Evolutionary conservation across 2,888 invertebrate species (phyloP), one percentile per base, ranked within the genome.

Genomic region (Congeria kusceri): DNA sequence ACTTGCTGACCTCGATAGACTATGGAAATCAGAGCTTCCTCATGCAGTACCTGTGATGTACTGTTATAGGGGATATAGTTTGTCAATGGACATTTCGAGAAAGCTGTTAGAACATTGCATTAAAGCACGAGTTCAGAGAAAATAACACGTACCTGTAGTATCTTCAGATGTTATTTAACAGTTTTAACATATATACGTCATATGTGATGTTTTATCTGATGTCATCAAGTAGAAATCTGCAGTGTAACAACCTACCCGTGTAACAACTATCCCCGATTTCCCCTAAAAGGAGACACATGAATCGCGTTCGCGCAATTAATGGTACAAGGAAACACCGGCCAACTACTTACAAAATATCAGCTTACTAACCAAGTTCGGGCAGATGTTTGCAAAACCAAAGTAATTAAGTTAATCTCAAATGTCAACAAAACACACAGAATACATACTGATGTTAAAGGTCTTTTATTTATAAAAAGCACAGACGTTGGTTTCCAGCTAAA

Each of bases 1-100:
- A 49, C 49, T 49, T 20, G 49, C 49, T 49, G 49, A 49, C 20
- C 49, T 49, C 18, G 49, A 49, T 49, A 18, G 49, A 49, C 49
- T 49, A 5, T 49, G 49, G 49, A 49, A 49, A 49, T 15, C 49
- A 20, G 49, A 49, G 20, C 49, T 49, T 9, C 49, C 49, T 4
- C 49, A 49, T 49, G 49, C 49, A 20, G 20, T 49, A 49, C 49
- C 49, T 9, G 49, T 49, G 3, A 49, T 49, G 49, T 49, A 20
- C 49, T 49, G 49, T 20, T 49, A 49, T 20, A 49, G 49, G 20
- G 49, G 49, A 20, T 49, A 49, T 20, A 49, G 49, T 20, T 49
- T 49, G 7, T 15, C 18, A 5, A 49, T 49, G 49, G 49, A 49
- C 18, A 49, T 20, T 20, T 4, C 49, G 4, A 49, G 49, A 49